These are phyloP conservation scores for Colius striatus DNA, from an alignment of 2,113 vertebrate species.

Conservation along the genomic window DNA sequence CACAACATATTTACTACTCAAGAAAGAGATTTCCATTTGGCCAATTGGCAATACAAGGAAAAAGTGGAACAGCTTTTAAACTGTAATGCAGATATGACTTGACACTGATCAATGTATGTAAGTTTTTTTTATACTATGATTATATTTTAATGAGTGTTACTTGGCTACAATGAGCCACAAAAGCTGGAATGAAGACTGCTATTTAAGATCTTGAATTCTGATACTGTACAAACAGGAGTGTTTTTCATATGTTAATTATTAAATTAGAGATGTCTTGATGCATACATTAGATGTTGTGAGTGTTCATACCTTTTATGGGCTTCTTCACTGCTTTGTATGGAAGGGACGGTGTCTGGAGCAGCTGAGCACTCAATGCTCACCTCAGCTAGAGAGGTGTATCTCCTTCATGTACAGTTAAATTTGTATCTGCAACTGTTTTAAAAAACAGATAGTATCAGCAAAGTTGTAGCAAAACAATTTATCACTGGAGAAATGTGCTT, in stretches of 20 bases:
- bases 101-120: neutral
- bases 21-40: neutral
- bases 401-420: neutral
- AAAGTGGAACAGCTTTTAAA: neutral
- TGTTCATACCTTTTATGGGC: neutral
- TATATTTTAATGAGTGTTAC: neutral
- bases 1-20: neutral
- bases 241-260: neutral
- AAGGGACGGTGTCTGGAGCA: neutral
- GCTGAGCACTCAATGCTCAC: neutral
- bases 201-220: neutral
- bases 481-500: neutral
- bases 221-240: neutral
- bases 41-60: rapidly evolving
- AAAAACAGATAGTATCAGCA: neutral
- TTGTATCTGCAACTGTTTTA: neutral
- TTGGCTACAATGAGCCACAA: neutral
- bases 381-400: neutral
- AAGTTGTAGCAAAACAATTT: neutral
- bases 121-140: neutral
- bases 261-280: neutral
- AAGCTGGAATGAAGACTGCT: neutral
- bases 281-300: neutral
- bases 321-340: neutral
- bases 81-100: neutral